Percentiles rank a stretch among this genome's conserved stretches.
Conservation (phyloP, 2,888 invertebrate genomes). For the Drosophila paucipuncta region DNA sequence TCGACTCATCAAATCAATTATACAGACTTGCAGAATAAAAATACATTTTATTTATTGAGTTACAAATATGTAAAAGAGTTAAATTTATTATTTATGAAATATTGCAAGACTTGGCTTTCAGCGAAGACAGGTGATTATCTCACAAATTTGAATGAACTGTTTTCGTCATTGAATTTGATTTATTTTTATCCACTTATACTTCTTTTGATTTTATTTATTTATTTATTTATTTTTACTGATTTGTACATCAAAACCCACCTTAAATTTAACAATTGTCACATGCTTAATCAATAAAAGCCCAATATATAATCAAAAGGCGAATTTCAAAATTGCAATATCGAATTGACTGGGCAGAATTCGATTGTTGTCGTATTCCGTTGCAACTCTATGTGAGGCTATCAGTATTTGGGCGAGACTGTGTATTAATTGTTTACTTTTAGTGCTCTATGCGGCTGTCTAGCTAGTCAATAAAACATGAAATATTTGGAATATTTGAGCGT, state of each 20-base stretch:
- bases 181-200: conserved; percentile 9
- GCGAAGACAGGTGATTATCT: no score
- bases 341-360: conserved; percentile 61
- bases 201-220: no score
- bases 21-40: neutral
- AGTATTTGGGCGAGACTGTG: conserved; percentile 1
- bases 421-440: conserved; percentile 38
- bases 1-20: neutral
- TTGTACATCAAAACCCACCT: neutral
- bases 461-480: conserved; percentile 76
- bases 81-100: neutral
- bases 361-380: conserved; percentile 37
- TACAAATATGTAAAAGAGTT: neutral
- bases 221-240: no score
- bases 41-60: neutral
- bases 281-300: conserved; percentile 17
- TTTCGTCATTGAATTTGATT: neutral
- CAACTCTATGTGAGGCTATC: conserved; percentile 1
- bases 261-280: conserved; percentile 9
- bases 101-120: neutral
- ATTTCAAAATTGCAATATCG: conserved; percentile 40
- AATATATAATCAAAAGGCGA: conserved; percentile 39
- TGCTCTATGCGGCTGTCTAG: conserved; percentile 21
- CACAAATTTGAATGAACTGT: neutral
- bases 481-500: conserved; percentile 72